phyloP scores from a whole-genome alignment of 2,797 vertebrate genomes.

The Tokudaia muenninki region DNA sequence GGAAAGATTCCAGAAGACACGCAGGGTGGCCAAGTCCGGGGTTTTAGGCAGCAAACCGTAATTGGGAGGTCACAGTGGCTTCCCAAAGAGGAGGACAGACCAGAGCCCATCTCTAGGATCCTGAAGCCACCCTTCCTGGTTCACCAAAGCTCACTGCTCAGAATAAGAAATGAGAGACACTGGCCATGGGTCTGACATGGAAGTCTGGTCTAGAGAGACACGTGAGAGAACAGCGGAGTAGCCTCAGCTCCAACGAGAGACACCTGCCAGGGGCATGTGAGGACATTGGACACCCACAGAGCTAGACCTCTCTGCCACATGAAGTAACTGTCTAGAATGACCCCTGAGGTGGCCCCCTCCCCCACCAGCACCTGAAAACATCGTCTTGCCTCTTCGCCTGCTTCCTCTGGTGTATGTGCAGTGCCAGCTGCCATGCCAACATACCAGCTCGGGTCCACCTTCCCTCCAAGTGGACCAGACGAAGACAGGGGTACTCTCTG shows the following conservation, averaged over 20 bases:
- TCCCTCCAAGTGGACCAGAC: not conserved
- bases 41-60: not conserved
- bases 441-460: not conserved
- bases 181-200: not conserved
- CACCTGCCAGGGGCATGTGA: not conserved
- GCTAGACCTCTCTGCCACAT: not conserved
- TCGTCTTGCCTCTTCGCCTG: accelerated
- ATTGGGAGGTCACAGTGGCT: not conserved
- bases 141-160: not conserved
- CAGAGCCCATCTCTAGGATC: too few relatives aligned
- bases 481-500: not conserved
- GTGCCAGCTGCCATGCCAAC: not conserved
- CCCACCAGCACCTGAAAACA: not conserved
- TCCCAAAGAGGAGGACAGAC: not conserved
- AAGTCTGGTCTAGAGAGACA: not conserved
- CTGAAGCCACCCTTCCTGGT: not conserved
- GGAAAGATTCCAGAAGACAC: too few relatives aligned
- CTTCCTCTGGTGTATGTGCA: not conserved
- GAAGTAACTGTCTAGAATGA: not conserved
- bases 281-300: not conserved
- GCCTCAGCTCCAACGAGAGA: not conserved
- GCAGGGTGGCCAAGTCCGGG: not conserved
- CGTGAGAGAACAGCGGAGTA: not conserved
- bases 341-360: not conserved
- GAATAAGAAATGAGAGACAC: not conserved